Evolutionary conservation across 2,888 invertebrate species (phyloP).

Genomic region (Acanthacorydalis orientalis): DNA sequence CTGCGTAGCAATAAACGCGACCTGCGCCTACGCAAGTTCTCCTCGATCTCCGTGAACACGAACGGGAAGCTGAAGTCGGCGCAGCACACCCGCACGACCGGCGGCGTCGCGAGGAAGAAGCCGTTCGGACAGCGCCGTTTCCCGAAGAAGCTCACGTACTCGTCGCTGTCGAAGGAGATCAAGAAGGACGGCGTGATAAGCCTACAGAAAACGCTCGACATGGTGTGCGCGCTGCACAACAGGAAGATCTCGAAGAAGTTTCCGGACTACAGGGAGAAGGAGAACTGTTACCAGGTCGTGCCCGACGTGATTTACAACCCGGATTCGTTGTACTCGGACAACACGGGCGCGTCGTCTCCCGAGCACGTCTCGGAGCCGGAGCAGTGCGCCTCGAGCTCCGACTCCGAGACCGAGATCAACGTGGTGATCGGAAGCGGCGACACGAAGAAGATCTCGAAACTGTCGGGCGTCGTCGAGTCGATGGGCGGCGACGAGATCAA

Average conservation of each 20-base stretch:
- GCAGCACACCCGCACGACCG: constrained; percentile 11
- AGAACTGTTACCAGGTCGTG: constrained; percentile 9
- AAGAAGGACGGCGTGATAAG: constrained; percentile 16
- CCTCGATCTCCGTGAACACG: constrained; percentile 16
- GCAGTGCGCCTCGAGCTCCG: constrained; percentile 2
- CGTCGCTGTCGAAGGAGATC: constrained; percentile 18
- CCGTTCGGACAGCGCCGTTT: constrained; percentile 9
- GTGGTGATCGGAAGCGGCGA: background rate
- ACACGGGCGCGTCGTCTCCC: constrained; percentile 7
- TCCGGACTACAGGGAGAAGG: constrained; percentile 7
- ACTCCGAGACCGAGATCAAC: constrained; percentile 5
- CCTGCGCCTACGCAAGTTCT: constrained; percentile 30
- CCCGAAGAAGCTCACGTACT: constrained; percentile 12
- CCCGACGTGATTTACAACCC: constrained; percentile 8
- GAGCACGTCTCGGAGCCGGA: constrained; percentile 4
- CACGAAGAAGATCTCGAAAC: background rate
- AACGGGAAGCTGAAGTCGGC: constrained; percentile 15
- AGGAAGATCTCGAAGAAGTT: constrained; percentile 3
- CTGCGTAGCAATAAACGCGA: constrained; percentile 48
- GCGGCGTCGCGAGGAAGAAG: constrained; percentile 13
- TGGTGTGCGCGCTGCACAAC: constrained; percentile 4
- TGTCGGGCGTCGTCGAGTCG: background rate
- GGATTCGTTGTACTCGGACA: constrained; percentile 3
- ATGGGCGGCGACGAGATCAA: background rate
- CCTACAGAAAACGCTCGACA: constrained; percentile 4